Percentiles rank a stretch among this genome's conserved stretches.
phyloP scores from a whole-genome alignment of 2,113 vertebrate species.

The Sylvia atricapilla region DNA sequence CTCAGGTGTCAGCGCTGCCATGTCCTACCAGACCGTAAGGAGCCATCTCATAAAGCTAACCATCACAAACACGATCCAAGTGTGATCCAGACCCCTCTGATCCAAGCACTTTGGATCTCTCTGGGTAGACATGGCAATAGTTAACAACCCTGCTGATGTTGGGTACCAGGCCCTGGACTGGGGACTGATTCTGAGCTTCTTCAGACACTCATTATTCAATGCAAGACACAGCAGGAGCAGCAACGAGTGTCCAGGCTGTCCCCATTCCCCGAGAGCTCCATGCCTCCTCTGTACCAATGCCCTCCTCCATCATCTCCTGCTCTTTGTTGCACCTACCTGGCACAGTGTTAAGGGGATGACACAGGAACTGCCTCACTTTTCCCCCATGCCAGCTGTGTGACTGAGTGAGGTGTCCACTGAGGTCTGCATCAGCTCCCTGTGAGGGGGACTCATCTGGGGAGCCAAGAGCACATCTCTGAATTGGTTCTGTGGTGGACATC shows the following conservation, averaged over 20 bases:
- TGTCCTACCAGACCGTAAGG: accelerated
- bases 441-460: accelerated
- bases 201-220: neutral
- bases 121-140: neutral
- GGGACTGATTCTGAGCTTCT: neutral
- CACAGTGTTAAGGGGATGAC: neutral
- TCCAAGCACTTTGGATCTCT: neutral
- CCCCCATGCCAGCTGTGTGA: neutral
- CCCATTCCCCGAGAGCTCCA: neutral
- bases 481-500: neutral
- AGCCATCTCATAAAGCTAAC: neutral
- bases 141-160: neutral
- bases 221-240: neutral
- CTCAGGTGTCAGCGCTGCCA: neutral
- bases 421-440: neutral
- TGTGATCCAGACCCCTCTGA: neutral
- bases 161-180: neutral
- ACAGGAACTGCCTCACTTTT: neutral
- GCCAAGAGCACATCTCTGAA: neutral
- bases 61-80: neutral
- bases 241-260: neutral
- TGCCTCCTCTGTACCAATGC: neutral
- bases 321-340: neutral
- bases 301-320: neutral
- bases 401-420: neutral